Conservation (phyloP, 1,140 invertebrate genomes). For the Formica exsecta region DNA sequence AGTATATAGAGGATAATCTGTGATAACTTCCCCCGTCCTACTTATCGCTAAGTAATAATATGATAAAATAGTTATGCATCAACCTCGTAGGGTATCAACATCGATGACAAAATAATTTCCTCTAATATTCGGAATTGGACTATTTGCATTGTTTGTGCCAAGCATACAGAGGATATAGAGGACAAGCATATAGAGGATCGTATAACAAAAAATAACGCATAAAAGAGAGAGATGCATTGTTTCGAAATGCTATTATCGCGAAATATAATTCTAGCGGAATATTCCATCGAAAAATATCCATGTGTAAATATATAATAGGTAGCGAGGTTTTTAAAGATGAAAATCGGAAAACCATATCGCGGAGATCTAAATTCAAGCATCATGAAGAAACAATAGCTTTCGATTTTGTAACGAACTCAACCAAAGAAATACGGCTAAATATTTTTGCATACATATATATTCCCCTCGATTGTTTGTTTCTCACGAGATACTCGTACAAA, state of each 20-base stretch:
- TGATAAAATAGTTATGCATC: conserved; percentile 61
- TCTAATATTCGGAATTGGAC: neutral
- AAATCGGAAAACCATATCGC: neutral
- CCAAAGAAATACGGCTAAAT: neutral
- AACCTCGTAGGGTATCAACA: neutral
- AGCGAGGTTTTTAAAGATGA: neutral
- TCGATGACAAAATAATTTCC: neutral
- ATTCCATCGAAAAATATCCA: neutral
- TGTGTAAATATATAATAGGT: neutral
- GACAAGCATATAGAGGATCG: neutral
- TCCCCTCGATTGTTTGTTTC: neutral
- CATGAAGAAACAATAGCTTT: neutral
- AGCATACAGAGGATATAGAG: neutral
- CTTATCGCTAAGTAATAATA: conserved; percentile 72
- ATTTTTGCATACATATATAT: neutral
- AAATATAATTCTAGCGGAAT: conserved; percentile 9
- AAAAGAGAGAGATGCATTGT: neutral
- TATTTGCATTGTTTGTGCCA: neutral
- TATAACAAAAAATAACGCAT: neutral
- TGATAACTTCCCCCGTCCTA: conserved; percentile 66
- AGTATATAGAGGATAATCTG: conserved; percentile 74
- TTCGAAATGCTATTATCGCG: neutral
- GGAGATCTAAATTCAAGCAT: neutral
- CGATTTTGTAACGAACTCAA: conserved; percentile 17
- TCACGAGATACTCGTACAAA: neutral